These are phyloP conservation scores for Gymnoscopelus braueri DNA, from an alignment of 2,797 vertebrate species.

Conservation along the genomic window DNA sequence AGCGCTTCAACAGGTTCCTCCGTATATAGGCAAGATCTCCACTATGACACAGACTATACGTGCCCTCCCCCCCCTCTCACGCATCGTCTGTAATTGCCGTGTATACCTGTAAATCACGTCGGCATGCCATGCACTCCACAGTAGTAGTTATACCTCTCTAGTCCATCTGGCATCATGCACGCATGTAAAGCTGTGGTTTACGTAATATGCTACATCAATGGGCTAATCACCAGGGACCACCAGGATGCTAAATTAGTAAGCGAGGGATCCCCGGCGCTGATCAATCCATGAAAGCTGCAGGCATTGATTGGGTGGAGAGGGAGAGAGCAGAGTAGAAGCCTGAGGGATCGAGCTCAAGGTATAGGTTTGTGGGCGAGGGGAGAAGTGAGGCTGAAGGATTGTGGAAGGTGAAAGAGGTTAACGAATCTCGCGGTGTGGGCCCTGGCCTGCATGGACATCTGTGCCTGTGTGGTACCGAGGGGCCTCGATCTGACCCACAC, in stretches of 20 bases:
- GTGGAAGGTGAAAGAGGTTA: conserved; percentile 79
- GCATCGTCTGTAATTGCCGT: conserved; percentile 25
- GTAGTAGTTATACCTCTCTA: conserved; percentile 25
- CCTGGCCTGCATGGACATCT: conserved; percentile 48
- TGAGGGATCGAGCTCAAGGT: conserved; percentile 5
- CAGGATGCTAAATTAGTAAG: conserved; percentile 60
- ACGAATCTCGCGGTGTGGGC: conserved; percentile 58
- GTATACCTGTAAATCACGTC: conserved; percentile 42
- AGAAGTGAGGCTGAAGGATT: conserved; percentile 49
- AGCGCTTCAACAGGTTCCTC: too few relatives aligned
- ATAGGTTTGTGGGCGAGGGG: too few relatives aligned
- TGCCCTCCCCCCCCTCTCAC: conserved; percentile 28
- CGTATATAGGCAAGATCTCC: background rate
- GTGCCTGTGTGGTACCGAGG: conserved; percentile 66
- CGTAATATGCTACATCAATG: conserved; percentile 69
- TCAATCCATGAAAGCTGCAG: conserved; percentile 47
- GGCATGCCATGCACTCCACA: conserved; percentile 29
- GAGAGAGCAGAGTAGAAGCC: conserved; percentile 2
- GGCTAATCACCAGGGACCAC: conserved; percentile 63
- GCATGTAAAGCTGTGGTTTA: conserved; percentile 62
- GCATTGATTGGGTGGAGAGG: conserved; percentile 6
- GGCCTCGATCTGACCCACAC: conserved; percentile 50
- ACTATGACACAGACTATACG: conserved; percentile 20
- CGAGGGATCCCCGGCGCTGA: background rate
- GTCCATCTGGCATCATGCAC: conserved; percentile 29